phyloP scores from a whole-genome alignment of 2,113 vertebrate species.

The Phylloscopus whistleri region DNA sequence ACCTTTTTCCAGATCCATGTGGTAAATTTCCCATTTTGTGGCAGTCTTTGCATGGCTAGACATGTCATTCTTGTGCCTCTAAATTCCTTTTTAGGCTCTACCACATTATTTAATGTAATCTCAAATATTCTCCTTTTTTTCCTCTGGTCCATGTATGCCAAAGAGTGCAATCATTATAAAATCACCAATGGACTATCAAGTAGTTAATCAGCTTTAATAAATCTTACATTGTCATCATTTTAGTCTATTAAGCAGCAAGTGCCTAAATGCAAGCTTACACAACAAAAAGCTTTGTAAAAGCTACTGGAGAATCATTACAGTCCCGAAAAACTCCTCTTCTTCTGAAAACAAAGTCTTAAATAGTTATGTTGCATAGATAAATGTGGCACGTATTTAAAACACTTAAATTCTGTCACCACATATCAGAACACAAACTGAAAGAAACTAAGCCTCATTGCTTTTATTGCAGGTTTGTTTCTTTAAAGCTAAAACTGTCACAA shows the following conservation, averaged over 20 bases:
- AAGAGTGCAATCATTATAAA: neutral
- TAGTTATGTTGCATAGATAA: neutral
- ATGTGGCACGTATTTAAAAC: neutral
- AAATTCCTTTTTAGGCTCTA: neutral
- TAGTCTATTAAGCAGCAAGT: neutral
- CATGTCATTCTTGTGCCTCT: neutral
- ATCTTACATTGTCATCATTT: neutral
- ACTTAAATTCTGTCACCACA: neutral
- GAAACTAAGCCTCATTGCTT: neutral
- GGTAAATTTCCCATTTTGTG: neutral
- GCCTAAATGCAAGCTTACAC: neutral
- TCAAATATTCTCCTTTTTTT: neutral
- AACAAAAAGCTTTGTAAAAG: neutral
- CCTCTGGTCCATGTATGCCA: neutral
- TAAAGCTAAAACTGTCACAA: neutral
- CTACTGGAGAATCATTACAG: neutral
- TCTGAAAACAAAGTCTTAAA: neutral
- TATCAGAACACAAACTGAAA: neutral
- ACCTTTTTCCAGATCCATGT: neutral
- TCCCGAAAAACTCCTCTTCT: neutral
- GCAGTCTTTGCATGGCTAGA: neutral
- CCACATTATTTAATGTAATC: neutral
- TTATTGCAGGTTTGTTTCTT: neutral
- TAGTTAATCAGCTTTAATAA: neutral
- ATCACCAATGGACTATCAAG: neutral